Conservation (phyloP, 2,113 vertebrate genomes). For the Lasiurus cinereus region DNA sequence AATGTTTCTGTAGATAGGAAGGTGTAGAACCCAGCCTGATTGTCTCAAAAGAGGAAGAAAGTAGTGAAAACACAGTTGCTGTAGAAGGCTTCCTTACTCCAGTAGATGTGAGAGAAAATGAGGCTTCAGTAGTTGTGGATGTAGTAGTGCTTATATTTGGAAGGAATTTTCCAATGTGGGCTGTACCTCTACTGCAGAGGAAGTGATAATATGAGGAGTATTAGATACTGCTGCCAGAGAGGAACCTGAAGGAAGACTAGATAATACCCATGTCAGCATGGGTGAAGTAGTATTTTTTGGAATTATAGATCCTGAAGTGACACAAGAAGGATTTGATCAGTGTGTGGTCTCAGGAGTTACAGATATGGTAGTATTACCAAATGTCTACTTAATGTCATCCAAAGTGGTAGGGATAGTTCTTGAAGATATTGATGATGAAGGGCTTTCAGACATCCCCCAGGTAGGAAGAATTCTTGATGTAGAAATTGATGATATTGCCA, state of each 20-base stretch:
- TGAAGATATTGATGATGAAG: slow-evolving; percentile 59
- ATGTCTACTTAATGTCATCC: slow-evolving; percentile 15
- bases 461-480: slow-evolving; percentile 31
- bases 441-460: slow-evolving; percentile 32
- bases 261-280: background rate
- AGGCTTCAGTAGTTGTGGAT: background rate
- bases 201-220: background rate
- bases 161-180: background rate
- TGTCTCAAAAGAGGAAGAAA: slow-evolving; percentile 55
- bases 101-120: slow-evolving; percentile 1
- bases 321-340: background rate
- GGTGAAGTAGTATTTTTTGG: slow-evolving; percentile 31
- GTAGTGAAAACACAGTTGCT: slow-evolving; percentile 36
- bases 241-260: slow-evolving; percentile 39
- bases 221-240: background rate
- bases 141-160: slow-evolving; percentile 2
- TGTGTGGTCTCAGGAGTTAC: background rate
- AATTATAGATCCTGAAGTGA: slow-evolving; percentile 14
- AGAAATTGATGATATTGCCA: background rate
- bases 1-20: slow-evolving; percentile 38
- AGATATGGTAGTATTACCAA: slow-evolving; percentile 49
- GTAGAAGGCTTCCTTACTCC: slow-evolving; percentile 9
- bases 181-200: background rate
- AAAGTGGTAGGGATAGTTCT: background rate
- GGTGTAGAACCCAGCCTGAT: background rate